Evolutionary conservation across 2,113 vertebrate genomes (phyloP), one percentile per base, ranked within the genome.

Genomic region (Poecilia latipinna): DNA sequence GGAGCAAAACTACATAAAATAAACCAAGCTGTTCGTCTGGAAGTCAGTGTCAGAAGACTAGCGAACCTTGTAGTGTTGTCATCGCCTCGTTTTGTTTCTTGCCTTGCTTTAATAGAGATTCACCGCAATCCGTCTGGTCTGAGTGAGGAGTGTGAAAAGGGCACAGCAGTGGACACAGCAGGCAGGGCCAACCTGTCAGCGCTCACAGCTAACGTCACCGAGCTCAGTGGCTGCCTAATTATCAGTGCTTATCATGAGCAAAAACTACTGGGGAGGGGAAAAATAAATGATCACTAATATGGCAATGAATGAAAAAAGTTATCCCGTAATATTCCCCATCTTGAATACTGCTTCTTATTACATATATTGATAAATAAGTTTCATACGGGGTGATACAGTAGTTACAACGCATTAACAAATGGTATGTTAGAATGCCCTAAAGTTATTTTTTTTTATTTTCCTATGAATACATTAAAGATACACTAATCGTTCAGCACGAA

Each of bases 51-150:
- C 54, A 31, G 3, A 29, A 64, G 57, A 62, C 61, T 39, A 39
- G 72, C 84, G 15, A 82, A 93, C 91, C 91, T 91, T 77, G 85
- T 33, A 79, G 70, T 42, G 87, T 39, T 90, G 88, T 82, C 91
- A 92, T 91, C 75, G 83, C 70, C 72, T 65, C 11, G 68, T 44
- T 79, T 61, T 57, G 8, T 73, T 64, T 72, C 75, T 65, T 24
- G 75, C 77, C 69, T 84, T 63, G 70, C 77, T 66, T 68, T 71
- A 31, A 68, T 42, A 42, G 1, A n/a, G 51, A 63, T 57, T 76
- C 66, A 17, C 72, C 37, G 89, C 83, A 65, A 67, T 37, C 73
- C 85, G 83, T 89, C 80, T 85, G n/a, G 88, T 83, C 78, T 84
- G 81, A 57, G 13, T 65, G 69, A 37, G 44, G 33, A 51, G 87